Base-by-base conservation (phyloP, 2,113 vertebrate genomes). In the Ctenomys sociabilis region DNA sequence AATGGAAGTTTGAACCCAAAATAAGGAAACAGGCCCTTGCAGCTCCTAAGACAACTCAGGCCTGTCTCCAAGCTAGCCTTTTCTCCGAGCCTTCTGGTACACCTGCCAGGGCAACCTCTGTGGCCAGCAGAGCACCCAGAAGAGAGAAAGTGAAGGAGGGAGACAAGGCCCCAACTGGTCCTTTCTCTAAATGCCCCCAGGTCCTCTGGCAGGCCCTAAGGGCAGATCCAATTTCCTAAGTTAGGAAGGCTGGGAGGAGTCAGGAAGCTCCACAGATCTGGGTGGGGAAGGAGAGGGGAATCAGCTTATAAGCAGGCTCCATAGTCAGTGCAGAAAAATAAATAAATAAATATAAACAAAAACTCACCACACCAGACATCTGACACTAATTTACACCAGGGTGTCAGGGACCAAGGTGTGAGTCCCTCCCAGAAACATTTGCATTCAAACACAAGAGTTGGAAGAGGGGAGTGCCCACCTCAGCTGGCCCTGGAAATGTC, bases 321-420 rank as follows among this genome's bases (percentile, higher is more conserved):
- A 35, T 59, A 35, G 83, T 85, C 73, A 72, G 70, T n/a, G 52
- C 19, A 89, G 89, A 40, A 45, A 68, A 59, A 66, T 43, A 22
- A 32, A 63, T n/a, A n/a, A n/a, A n/a, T n/a, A 45, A 93, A 37
- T 11, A 64, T 43, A 66, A 43, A 19, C 28, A 61, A 49, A 93
- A 43, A 7, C 7, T 30, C 16, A 81, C 32, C 63, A 85, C 49
- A 70, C 17, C 30, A 26, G 85, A 88, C 63, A 95, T 12, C 45
- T 78, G 88, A 52, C 7, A 19, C 80, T 95, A 61, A 95, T 80
- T 92, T 70, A 93, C 63, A 93, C 83, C 6, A 45, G 70, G 63
- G 21, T 45, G 59, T 68, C 5, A 43, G 80, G 90, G 92, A 37
- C 66, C 40, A 54, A 45, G 52, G 96, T 80, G 84, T 87, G 57